Conservation (phyloP, 2,113 vertebrate species). For the Electrona antarctica region DNA sequence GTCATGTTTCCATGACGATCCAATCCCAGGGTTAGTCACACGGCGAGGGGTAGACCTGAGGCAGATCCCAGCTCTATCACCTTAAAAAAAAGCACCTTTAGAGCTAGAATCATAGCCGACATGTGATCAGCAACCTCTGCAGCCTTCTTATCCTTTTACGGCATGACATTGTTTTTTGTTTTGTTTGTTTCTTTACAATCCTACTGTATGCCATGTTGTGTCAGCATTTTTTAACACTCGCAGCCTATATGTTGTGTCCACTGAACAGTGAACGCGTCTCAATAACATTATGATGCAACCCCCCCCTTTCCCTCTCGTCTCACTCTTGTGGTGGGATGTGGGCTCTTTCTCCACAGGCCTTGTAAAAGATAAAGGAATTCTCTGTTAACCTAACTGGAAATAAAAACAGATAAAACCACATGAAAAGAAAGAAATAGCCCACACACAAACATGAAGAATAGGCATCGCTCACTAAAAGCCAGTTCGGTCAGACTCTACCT, state of each 20-base stretch:
- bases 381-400: slow-evolving; percentile 57
- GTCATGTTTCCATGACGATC: slow-evolving; percentile 79
- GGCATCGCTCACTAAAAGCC: slow-evolving; percentile 51
- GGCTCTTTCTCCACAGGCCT: slow-evolving; percentile 59
- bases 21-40: slow-evolving; percentile 67
- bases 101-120: no score
- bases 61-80: slow-evolving; percentile 49
- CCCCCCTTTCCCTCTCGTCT: neutral
- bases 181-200: no score
- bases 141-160: no score
- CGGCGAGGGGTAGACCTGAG: slow-evolving; percentile 59
- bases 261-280: slow-evolving; percentile 15
- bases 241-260: slow-evolving; percentile 27
- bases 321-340: slow-evolving; percentile 54
- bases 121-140: no score
- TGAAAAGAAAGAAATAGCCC: slow-evolving; percentile 64
- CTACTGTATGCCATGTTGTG: slow-evolving; percentile 19
- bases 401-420: slow-evolving; percentile 73
- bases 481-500: slow-evolving; percentile 49
- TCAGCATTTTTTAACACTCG: slow-evolving; percentile 35
- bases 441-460: slow-evolving; percentile 65
- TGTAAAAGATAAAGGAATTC: slow-evolving; percentile 68
- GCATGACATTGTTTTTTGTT: no score
- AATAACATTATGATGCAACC: slow-evolving; percentile 36
- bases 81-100: neutral